Evolutionary conservation across 2,797 vertebrate genomes (phyloP), one percentile per base, ranked within the genome.

Genomic region (Sebastes jordani): DNA sequence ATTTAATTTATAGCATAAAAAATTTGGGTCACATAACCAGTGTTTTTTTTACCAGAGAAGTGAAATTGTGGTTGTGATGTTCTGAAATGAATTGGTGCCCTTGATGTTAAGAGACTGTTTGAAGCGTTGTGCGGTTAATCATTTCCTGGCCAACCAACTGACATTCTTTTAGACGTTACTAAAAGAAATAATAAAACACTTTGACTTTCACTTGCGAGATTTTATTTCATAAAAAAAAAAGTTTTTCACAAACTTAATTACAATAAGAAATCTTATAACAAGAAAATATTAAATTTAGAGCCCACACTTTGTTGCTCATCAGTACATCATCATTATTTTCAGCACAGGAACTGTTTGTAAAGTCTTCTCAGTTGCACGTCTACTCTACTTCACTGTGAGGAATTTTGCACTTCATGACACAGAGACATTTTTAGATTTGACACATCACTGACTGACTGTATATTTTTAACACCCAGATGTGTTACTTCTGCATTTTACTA

Each of bases 151-250:
- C 22, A 25, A 65, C 27, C 42, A 54, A 59, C 22, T n/a, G 34
- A 65, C 14, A 11, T n/a, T 16, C 5, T 30, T 3, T 32, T n/a
- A n/a, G n/a, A n/a, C n/a, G n/a, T n/a, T n/a, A n/a, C 0, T 18
- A 11, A 27, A 1, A 60, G 46, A 2, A 55, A 30, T 6, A 64
- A 71, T 8, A n/a, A 58, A 71, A 46, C 20, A 32, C 23, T 18
- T 32, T 13, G 18, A 74, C 34, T 34, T 80, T 81, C 5, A 74
- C 68, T n/a, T 62, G 8, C 27, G 10, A 67, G 34, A 55, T 27
- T 89, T 91, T 82, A 88, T 86, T 90, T 66, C 0, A 65, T 85
- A 64, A 70, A 79, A 83, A 85, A 85, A 85, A 54, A 30, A 63
- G 7, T 22, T 38, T 64, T 71, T 63, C 64, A 76, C 81, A 78